A percentile compares a stretch with the other conserved stretches of the same genome.
Conservation (phyloP, 2,888 invertebrate genomes). For the Neoaliturus tenellus region DNA sequence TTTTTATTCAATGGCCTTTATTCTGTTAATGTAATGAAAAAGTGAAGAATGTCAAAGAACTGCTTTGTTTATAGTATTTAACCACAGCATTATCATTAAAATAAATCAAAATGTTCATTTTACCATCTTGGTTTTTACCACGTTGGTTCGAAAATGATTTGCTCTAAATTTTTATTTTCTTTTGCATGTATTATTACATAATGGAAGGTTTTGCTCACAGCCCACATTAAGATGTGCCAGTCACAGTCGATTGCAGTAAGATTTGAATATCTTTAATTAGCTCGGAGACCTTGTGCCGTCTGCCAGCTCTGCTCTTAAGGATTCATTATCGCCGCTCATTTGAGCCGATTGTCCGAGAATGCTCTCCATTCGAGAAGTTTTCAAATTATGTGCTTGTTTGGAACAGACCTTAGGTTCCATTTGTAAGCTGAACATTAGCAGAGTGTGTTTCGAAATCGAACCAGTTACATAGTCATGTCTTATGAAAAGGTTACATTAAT, state of each 20-base stretch:
- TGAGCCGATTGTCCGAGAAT: constrained; percentile 15
- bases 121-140: too few species aligned
- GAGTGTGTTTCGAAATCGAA: background rate
- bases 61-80: too few species aligned
- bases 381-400: constrained; percentile 8
- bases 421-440: constrained; percentile 2
- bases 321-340: constrained; percentile 44
- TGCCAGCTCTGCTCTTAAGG: background rate
- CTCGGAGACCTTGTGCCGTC: constrained; percentile 23
- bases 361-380: background rate
- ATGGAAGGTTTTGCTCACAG: background rate
- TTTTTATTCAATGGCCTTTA: too few species aligned
- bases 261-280: constrained; percentile 32
- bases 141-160: too few species aligned
- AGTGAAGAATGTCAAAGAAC: too few species aligned
- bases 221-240: constrained; percentile 4
- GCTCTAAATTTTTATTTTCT: too few species aligned
- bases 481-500: background rate
- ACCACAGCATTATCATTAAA: too few species aligned
- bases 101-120: too few species aligned
- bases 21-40: too few species aligned
- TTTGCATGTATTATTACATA: too few species aligned
- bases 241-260: constrained; percentile 13
- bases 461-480: background rate
- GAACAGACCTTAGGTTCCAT: background rate